Evolutionary conservation across 2,797 vertebrate species (phyloP).

Genomic region (Macropodus opercularis): DNA sequence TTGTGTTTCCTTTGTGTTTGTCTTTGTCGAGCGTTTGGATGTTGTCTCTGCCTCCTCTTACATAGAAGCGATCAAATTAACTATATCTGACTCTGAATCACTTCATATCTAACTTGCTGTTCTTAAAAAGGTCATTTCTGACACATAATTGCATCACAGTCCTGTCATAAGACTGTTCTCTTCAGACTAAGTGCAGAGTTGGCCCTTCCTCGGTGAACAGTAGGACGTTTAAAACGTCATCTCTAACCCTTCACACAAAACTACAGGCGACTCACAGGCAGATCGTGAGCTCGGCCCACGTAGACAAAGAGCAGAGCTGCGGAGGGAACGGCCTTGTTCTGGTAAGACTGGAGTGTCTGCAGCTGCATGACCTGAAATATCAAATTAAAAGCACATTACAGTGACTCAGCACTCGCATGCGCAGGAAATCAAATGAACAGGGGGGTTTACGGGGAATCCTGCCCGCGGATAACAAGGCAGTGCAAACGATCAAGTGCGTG

Average conservation of each 20-base stretch:
- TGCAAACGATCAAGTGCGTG: background rate
- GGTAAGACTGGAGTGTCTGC: slow-evolving; percentile 84
- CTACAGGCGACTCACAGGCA: slow-evolving; percentile 82
- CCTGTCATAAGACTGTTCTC: background rate
- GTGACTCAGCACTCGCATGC: slow-evolving; percentile 41
- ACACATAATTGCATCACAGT: no score
- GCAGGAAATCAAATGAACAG: background rate
- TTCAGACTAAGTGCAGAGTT: background rate
- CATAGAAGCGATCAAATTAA: no score
- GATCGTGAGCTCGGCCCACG: slow-evolving; percentile 82
- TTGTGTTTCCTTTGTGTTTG: no score
- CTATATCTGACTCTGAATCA: no score
- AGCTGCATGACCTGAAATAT: slow-evolving; percentile 83
- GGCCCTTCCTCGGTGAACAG: background rate
- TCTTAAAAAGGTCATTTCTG: no score
- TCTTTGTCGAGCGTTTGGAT: no score
- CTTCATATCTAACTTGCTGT: no score
- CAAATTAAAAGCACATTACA: slow-evolving; percentile 37
- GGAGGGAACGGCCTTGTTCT: slow-evolving; percentile 83
- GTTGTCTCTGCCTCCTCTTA: no score
- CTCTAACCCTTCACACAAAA: slow-evolving; percentile 1
- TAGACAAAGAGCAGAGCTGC: slow-evolving; percentile 87
- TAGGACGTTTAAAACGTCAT: background rate
- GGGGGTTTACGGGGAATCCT: background rate
- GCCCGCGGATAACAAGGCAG: background rate